These are phyloP conservation scores for Pheosia gnoma DNA, from an alignment of 2,888 invertebrate genomes.

Conservation along the genomic window DNA sequence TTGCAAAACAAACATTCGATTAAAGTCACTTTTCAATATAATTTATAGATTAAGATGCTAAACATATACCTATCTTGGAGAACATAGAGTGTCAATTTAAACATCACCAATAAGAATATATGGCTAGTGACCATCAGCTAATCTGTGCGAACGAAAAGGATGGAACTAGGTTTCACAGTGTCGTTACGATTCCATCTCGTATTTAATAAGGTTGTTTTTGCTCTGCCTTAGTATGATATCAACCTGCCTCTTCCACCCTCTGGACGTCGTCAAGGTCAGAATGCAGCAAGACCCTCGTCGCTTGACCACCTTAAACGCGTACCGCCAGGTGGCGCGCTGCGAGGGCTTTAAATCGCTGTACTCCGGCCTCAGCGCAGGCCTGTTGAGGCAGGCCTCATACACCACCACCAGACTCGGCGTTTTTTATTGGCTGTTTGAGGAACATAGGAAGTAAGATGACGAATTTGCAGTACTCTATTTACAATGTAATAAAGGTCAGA, in stretches of 20 bases:
- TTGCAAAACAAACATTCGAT: too few relatives aligned
- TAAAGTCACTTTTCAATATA: too few relatives aligned
- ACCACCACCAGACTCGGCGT: constrained; percentile 96
- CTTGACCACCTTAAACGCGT: constrained; percentile 87
- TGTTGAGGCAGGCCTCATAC: constrained; percentile 97
- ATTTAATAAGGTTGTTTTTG: constrained; percentile 20
- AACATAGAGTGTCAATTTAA: too few relatives aligned
- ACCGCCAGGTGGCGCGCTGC: constrained; percentile 87
- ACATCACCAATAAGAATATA: too few relatives aligned
- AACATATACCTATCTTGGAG: too few relatives aligned
- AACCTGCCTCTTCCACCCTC: constrained; percentile 95
- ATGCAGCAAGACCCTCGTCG: constrained; percentile 94
- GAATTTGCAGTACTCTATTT: too few relatives aligned
- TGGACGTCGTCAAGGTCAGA: constrained; percentile 97
- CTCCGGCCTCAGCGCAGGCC: constrained; percentile 93
- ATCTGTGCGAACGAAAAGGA: too few relatives aligned
- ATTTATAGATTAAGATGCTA: too few relatives aligned
- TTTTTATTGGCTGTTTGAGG: constrained; percentile 93
- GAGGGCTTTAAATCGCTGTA: constrained; percentile 94
- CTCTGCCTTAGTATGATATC: constrained; percentile 90
- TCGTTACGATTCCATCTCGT: neutral
- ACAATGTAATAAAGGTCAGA: too few relatives aligned
- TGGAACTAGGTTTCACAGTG: too few relatives aligned
- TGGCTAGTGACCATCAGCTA: too few relatives aligned
- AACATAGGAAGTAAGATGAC: constrained; percentile 78